Base-by-base conservation (phyloP, 2,888 invertebrate genomes). In the Cloeon dipterum region DNA sequence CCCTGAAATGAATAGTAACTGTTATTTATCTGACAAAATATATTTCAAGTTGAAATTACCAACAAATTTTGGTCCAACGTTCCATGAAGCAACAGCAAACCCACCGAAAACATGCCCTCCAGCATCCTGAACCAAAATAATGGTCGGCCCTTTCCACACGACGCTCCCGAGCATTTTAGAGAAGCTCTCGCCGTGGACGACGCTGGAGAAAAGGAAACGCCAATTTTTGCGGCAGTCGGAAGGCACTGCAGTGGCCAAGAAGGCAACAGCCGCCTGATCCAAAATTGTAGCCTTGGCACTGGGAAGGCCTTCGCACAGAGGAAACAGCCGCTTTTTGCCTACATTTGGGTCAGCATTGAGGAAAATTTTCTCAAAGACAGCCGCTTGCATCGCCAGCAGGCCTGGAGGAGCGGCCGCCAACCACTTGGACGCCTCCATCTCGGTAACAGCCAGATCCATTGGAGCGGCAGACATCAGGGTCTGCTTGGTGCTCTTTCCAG, bases 121-220 rank as follows among this genome's bases (percentile, higher is more conserved):
- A 42, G 68, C 69, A 51, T 83, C 82, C 51, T 88, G 83, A 3
- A 93, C 61, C 26, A 93, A 70, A 4, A 93, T 56, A 2, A 93
- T 58, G 1, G 81, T 82, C 0, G 86, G 73, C 1, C 86, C 86
- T 50, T 78, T 75, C 49, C 81, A 72, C 38, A 68, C 63, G 42
- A 85, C 73, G 36, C 77, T 68, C 36, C 81, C 74, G 19, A 74
- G 62, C 61, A 82, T 66, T 11, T 81, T 82, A 3, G 83, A 76
- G 57, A 83, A 91, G 38, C 86, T 86, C 58, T 88, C 86, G 0
- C 91, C 91, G 51, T 88, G 82, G 38, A 78, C 72, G 50, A 75
- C 72, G 13, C 81, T 79, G 5, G 82, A 83, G 59, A 83, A 89
- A 3, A 89, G 60, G 49, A 86, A 78, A 46, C 85, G 63, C 89